Conservation (phyloP, 1,140 invertebrate genomes). For the Phenacoccus solenopsis region DNA sequence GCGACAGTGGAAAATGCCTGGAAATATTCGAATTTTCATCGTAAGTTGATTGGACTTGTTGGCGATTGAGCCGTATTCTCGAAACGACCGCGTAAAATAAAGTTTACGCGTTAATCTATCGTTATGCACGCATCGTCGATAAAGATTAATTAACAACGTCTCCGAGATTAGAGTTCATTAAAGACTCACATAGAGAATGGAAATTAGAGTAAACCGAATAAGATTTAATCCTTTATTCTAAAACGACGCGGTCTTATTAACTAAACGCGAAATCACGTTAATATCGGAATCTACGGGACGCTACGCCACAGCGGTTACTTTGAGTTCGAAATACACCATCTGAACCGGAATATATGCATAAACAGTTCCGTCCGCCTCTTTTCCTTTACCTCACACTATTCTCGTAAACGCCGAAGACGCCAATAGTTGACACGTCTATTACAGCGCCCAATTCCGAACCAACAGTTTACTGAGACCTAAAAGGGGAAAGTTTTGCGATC, state of each 20-base stretch:
- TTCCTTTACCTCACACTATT: too few relatives aligned
- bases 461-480: not conserved
- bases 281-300: not conserved
- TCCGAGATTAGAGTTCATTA: constrained; percentile 1
- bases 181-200: not conserved
- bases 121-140: not conserved
- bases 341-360: not conserved
- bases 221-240: not conserved
- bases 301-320: not conserved
- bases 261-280: not conserved
- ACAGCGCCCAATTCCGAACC: not conserved
- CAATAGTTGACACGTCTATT: not conserved
- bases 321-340: too few relatives aligned
- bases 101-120: too few relatives aligned
- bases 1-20: too few relatives aligned
- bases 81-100: too few relatives aligned
- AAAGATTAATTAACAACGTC: not conserved
- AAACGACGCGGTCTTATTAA: not conserved
- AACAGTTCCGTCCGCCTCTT: not conserved
- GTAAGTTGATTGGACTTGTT: too few relatives aligned
- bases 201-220: not conserved
- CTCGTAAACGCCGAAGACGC: not conserved
- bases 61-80: too few relatives aligned
- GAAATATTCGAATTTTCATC: too few relatives aligned
- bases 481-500: not conserved